Evolutionary conservation across 2,888 invertebrate species (phyloP), one percentile per base, ranked within the genome.

Genomic region (Blastobasis lacticolella): DNA sequence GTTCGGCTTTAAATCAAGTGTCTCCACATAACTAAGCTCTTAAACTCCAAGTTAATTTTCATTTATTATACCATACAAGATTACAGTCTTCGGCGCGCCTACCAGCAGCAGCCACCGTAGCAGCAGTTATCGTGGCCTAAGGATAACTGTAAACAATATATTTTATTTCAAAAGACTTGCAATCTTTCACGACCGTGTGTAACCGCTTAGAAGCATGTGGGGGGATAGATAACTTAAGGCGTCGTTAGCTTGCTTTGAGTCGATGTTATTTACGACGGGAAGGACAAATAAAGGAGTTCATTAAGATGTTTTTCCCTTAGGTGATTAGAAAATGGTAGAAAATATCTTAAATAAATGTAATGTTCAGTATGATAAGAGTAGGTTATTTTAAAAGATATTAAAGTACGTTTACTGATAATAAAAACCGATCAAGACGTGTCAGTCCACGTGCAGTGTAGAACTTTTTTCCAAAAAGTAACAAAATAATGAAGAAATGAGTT

Each of bases 161-260:
- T 45, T 10, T 45, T 37, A 5, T 45, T 45, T 23, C 23, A 38
- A 37, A 37, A 52, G 38, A 40, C 43, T 53, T 45, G 23, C 46
- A 10, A 46, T 49, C 38, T 48, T 45, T 38, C 4, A 7, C n/a
- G 36, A 1, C 57, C n/a, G 57, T 64, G 56, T 62, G 66, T 66
- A 52, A 48, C 52, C 53, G 49, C 55, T 55, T 49, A 57, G 50
- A 45, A 54, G 51, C 53, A 56, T 61, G 66, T 62, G 63, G 56
- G 61, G n/a, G 23, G 23, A 23, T 23, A 23, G 62, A 69, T 67
- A 69, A 64, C 65, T 67, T 66, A 62, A 62, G 62, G 66, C 69
- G 62, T 78, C 74, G 72, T 78, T 75, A 79, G 77, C 66, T 60
- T 62, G 67, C 77, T 77, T 77, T 78, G 73, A 78, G 62, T 63